Evolutionary conservation across 2,888 invertebrate genomes (phyloP).

Genomic region (Kryphioiulus occultus): DNA sequence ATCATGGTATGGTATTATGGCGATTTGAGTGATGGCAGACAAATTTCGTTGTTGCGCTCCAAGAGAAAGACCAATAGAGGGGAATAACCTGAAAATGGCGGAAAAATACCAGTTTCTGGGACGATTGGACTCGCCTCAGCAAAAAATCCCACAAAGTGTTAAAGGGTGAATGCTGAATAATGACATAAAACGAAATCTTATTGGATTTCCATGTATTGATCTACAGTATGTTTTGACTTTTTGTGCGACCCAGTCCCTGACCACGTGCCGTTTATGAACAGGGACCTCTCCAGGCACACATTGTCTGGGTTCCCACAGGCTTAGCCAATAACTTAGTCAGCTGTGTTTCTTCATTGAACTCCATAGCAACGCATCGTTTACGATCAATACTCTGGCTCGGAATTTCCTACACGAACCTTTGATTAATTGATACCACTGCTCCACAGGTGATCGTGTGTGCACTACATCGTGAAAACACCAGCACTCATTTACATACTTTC

Average conservation of each 20-base stretch:
- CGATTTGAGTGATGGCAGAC: constrained; percentile 17
- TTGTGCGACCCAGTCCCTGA: neutral
- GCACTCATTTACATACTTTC: neutral
- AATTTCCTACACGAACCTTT: neutral
- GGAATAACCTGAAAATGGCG: neutral
- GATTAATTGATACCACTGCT: neutral
- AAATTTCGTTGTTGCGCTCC: neutral
- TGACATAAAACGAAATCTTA: neutral
- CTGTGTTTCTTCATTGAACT: constrained; percentile 22
- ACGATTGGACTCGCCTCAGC: neutral
- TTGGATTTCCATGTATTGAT: neutral
- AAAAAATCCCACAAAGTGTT: neutral
- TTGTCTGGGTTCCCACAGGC: neutral
- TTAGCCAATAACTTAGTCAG: neutral
- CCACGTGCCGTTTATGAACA: neutral
- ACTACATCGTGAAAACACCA: neutral
- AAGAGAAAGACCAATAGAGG: neutral
- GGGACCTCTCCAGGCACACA: neutral
- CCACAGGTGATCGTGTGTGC: neutral
- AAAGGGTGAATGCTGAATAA: neutral
- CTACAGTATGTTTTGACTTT: neutral
- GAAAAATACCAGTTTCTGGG: neutral
- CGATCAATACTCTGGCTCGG: neutral
- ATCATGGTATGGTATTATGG: neutral
- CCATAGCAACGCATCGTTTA: constrained; percentile 12